Conservation (phyloP, 2,113 vertebrate genomes). For the Globicephala melas region DNA sequence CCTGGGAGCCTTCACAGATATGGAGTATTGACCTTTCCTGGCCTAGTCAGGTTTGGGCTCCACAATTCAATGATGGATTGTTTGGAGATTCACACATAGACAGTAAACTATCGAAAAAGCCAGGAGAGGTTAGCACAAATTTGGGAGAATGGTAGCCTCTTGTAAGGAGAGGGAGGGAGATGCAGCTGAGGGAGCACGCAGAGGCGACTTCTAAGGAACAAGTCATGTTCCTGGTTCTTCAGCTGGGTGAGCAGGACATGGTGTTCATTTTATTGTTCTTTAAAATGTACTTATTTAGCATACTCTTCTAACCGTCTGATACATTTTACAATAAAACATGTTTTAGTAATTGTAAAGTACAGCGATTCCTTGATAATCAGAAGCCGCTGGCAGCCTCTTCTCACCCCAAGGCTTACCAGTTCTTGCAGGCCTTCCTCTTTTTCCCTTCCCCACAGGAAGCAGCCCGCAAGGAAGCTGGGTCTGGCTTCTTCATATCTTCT, state of each 20-base stretch:
- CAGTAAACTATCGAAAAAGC: neutral
- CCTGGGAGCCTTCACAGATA: neutral
- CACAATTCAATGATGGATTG: rapidly evolving
- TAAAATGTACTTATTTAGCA: neutral
- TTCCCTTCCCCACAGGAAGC: constrained; percentile 87
- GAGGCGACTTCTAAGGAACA: neutral
- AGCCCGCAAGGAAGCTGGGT: constrained; percentile 88
- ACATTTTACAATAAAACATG: neutral
- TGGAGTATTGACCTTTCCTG: rapidly evolving
- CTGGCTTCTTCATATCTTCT: constrained; percentile 94
- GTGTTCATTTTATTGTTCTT: neutral
- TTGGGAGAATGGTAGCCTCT: neutral
- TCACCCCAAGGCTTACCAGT: constrained; percentile 87
- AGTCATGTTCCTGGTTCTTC: neutral
- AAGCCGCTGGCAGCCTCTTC: neutral
- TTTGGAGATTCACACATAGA: neutral
- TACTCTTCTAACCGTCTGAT: neutral
- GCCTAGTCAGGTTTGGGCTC: neutral
- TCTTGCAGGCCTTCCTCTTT: constrained; percentile 96
- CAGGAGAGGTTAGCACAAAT: neutral
- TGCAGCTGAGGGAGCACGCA: rapidly evolving
- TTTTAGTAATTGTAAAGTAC: neutral
- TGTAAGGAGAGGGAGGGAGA: neutral
- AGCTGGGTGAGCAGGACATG: neutral
- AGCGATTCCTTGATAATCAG: too few relatives aligned